These are phyloP conservation scores for Euzetes globulus DNA, from an alignment of 2,888 invertebrate species.

Conservation along the genomic window DNA sequence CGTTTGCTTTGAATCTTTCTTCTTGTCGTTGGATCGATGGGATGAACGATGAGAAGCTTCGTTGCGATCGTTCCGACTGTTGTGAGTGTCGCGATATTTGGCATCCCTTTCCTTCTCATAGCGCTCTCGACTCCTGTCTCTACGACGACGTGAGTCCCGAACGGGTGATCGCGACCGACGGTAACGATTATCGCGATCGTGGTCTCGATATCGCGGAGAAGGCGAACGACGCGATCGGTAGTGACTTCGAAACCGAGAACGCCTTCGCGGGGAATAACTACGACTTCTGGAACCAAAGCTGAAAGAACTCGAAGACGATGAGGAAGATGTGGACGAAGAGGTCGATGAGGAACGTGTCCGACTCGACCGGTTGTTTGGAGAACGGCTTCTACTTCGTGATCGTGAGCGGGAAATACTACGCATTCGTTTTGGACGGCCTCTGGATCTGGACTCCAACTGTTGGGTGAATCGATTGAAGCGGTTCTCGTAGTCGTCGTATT, in stretches of 20 bases:
- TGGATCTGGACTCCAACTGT: neutral
- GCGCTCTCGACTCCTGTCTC: neutral
- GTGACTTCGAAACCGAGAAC: neutral
- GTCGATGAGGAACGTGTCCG: constrained; percentile 44
- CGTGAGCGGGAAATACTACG: constrained; percentile 37
- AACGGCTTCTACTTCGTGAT: constrained; percentile 44
- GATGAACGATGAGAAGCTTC: neutral
- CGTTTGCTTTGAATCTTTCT: neutral
- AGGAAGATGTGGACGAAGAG: constrained; percentile 8
- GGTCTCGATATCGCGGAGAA: neutral
- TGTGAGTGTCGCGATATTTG: neutral
- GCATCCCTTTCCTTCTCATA: neutral
- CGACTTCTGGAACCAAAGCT: constrained; percentile 7
- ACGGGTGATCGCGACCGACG: neutral
- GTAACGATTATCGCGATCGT: neutral
- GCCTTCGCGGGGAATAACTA: constrained; percentile 1
- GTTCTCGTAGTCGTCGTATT: constrained; percentile 34
- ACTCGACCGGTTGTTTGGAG: constrained; percentile 46
- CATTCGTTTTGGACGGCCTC: constrained; percentile 42
- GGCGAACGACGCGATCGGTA: neutral
- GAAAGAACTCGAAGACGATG: constrained; percentile 23
- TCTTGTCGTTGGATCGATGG: constrained; percentile 11
- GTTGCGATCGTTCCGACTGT: neutral
- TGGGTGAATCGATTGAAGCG: constrained; percentile 25
- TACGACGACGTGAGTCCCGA: neutral